A percentile compares a stretch with the other conserved stretches of the same genome.
These are phyloP conservation scores for Ophiodon elongatus DNA, from an alignment of 2,113 vertebrate genomes.

Conservation along the genomic window DNA sequence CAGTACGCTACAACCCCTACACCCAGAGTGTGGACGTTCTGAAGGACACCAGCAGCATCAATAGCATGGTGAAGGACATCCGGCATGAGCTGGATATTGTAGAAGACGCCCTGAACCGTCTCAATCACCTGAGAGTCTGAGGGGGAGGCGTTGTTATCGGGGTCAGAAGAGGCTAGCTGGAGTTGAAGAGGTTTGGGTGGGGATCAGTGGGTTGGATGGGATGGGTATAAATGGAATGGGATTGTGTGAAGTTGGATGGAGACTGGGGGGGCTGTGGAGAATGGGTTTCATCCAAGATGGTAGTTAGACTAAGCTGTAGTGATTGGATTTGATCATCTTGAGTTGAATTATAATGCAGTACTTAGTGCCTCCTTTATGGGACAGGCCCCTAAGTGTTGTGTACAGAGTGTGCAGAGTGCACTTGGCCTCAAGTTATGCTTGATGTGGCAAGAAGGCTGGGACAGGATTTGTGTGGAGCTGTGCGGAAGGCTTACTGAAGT, in stretches of 20 bases:
- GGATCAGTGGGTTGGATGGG: not conserved
- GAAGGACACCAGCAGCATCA: conserved; percentile 89
- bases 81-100: conserved; percentile 90
- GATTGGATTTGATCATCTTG: not conserved
- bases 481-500: not conserved
- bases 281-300: not conserved
- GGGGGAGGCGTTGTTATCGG: not conserved
- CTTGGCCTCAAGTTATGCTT: not conserved
- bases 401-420: too few species aligned
- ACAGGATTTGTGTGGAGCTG: not conserved
- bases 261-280: not conserved
- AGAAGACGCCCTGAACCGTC: conserved; percentile 89
- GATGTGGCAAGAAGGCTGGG: not conserved
- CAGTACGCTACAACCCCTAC: conserved; percentile 91
- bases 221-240: not conserved
- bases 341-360: not conserved
- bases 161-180: not conserved
- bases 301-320: not conserved
- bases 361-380: not conserved
- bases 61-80: conserved; percentile 87
- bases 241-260: not conserved
- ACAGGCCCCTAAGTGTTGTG: not conserved
- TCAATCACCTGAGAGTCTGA: conserved; percentile 83
- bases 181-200: not conserved
- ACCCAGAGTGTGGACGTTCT: conserved; percentile 91